Conservation (phyloP, 2,888 invertebrate species). For the Bruchidius siliquastri region DNA sequence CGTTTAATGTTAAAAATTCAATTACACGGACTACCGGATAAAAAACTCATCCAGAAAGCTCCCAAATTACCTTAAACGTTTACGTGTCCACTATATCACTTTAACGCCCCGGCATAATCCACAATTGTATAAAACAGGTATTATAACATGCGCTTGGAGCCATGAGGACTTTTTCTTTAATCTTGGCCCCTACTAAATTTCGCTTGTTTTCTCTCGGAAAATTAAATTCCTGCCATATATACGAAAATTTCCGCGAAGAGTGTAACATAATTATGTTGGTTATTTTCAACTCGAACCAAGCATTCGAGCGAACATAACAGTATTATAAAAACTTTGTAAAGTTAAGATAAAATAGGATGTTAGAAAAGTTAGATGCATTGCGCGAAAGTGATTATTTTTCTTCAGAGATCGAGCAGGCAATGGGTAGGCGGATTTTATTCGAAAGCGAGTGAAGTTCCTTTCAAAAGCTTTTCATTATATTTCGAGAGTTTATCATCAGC, state of each 20-base stretch:
- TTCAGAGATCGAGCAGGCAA: neutral
- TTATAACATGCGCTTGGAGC: constrained; percentile 44
- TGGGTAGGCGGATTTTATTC: neutral
- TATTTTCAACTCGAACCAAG: constrained; percentile 23
- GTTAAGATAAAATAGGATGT: constrained; percentile 24
- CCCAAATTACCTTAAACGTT: neutral
- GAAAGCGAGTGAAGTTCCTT: neutral
- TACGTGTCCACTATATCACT: constrained; percentile 27
- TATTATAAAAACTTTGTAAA: constrained; percentile 24
- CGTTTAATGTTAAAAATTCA: neutral
- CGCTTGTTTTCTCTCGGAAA: constrained; percentile 43
- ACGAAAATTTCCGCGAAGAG: constrained; percentile 27
- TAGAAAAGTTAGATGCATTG: constrained; percentile 10
- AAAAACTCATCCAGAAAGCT: neutral
- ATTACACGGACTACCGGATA: neutral
- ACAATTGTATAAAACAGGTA: constrained; percentile 45
- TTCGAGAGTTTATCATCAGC: neutral
- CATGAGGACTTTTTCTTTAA: constrained; percentile 46
- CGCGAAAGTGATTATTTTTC: neutral
- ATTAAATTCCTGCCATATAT: constrained; percentile 39
- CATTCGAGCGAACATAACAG: constrained; percentile 22
- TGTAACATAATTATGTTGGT: constrained; percentile 24
- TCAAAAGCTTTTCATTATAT: neutral
- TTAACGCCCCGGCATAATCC: constrained; percentile 40
- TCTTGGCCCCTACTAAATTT: constrained; percentile 45